Percentiles rank a stretch among this genome's conserved stretches.
These are phyloP conservation scores for Apaloderma vittatum DNA, from an alignment of 2,113 vertebrate species.

Conservation along the genomic window DNA sequence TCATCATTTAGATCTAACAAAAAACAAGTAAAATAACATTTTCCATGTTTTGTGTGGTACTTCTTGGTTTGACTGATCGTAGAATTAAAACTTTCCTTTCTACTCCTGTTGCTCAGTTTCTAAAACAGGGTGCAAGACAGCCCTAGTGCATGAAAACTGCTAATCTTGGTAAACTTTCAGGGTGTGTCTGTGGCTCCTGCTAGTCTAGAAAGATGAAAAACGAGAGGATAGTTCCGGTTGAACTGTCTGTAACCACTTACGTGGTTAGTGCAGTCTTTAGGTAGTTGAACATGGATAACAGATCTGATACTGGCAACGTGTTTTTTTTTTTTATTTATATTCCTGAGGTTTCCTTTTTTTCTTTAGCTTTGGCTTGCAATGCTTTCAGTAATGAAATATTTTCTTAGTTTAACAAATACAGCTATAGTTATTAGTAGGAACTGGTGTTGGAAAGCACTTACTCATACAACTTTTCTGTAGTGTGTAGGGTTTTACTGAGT, in stretches of 20 bases:
- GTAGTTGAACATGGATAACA: neutral
- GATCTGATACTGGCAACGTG: neutral
- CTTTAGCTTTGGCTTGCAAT: neutral
- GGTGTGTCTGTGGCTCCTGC: neutral
- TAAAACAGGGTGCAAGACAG: neutral
- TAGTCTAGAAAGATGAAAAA: neutral
- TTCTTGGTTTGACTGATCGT: slow-evolving; percentile 28
- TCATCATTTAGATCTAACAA: slow-evolving; percentile 92
- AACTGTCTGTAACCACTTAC: neutral
- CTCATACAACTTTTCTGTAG: neutral
- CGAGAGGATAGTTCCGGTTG: neutral
- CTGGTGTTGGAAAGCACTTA: neutral
- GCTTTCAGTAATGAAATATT: neutral
- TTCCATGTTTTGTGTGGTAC: slow-evolving; percentile 27
- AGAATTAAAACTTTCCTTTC: slow-evolving; percentile 3
- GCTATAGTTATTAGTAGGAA: neutral
- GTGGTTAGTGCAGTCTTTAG: neutral
- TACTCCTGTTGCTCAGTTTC: neutral
- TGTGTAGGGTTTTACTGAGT: neutral
- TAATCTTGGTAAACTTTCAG: neutral
- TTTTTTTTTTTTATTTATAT: neutral
- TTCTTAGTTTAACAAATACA: neutral
- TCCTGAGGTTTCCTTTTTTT: neutral
- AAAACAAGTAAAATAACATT: slow-evolving; percentile 85
- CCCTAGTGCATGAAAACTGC: slow-evolving; percentile 43